Evolutionary conservation across 2,888 invertebrate genomes (phyloP), one percentile per base, ranked within the genome.

Genomic region (Andrena hattorfiana): DNA sequence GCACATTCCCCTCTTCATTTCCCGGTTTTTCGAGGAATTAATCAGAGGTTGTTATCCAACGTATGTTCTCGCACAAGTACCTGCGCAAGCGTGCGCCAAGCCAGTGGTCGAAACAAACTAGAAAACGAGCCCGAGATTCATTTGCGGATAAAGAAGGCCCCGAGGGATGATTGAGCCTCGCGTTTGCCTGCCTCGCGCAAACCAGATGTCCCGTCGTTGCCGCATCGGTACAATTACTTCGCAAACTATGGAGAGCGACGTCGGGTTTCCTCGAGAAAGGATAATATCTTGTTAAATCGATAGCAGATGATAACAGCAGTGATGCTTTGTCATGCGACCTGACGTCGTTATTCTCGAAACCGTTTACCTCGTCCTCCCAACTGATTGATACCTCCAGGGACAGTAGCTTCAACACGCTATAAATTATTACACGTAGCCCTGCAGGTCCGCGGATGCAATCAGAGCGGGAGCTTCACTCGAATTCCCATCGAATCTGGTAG

Each of bases 221-320:
- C 51, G 51, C 35, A 32, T 23, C 49, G 13, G 35, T 72, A 32
- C 56, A 62, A 48, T 70, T 49, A 67, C 71, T 68, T 59, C 48
- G 66, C 23, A 32, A 73, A 59, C 23, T 70, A 71, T 8, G 3
- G 10, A 54, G 8, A 59, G 49, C 49, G 60, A 73, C 60, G 51
- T 62, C 63, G 51, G 60, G 60, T 74, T 64, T 60, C 68, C 60
- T 67, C 28, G 49, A 69, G 30, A 48, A 68, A 76, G 68, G 72
- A 77, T 71, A 77, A 85, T 80, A 81, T 72, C 51, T 81, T 86
- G 87, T 87, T 87, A 87, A 87, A 87, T 87, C 87, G 77, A 87
- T 87, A 87, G 75, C 60, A 64, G 62, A 85, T 84, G 81, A 85
- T 81, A 75, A 81, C 69, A 56, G 51, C 42, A 54, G 51, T 71